Evolutionary conservation across 2,888 invertebrate species (phyloP), one percentile per base, ranked within the genome.

Genomic region (Exephanes ischioxanthus): DNA sequence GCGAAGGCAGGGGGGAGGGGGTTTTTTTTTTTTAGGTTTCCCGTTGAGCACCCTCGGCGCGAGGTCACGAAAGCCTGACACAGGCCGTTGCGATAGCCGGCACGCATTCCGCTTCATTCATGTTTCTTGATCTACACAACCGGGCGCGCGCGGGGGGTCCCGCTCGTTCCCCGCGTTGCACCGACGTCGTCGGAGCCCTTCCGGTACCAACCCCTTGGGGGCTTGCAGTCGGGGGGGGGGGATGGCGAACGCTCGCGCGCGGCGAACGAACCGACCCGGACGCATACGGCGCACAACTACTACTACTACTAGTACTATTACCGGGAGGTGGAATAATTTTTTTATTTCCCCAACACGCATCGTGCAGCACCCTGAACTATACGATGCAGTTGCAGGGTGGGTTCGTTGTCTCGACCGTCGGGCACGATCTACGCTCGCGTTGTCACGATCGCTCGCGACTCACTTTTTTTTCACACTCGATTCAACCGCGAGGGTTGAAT

Each of bases 21-120:
- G 26, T 14, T 9, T 11, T 22, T 22, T 22, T 22, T 22, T 22
- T n/a, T 7, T n/a, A 7, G 19, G 30, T 26, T 14, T 61, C 61
- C 26, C 61, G 90, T 91, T 92, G 93, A 92, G 93, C 91, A 92
- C 92, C 92, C 86, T 86, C 88, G 87, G 85, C 87, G 89, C 90
- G 92, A 92, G 93, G 93, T 93, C 93, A 93, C 92, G 93, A 91
- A 92, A 92, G 91, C 89, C 91, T 89, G 90, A 91, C 92, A 91
- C 87, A 91, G 89, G 90, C 89, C 89, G 90, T 83, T 89, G 92
- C 92, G 92, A 93, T 93, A 93, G 91, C 92, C 92, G 89, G 89
- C 93, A 92, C 92, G 93, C 93, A 93, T 92, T 92, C 91, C 91
- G 92, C 90, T 93, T 91, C 93, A 93, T 93, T 93, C 93, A 93